A percentile compares a stretch with the other conserved stretches of the same genome.
Conservation (phyloP, 2,797 vertebrate species). For the Microtus obscurus region DNA sequence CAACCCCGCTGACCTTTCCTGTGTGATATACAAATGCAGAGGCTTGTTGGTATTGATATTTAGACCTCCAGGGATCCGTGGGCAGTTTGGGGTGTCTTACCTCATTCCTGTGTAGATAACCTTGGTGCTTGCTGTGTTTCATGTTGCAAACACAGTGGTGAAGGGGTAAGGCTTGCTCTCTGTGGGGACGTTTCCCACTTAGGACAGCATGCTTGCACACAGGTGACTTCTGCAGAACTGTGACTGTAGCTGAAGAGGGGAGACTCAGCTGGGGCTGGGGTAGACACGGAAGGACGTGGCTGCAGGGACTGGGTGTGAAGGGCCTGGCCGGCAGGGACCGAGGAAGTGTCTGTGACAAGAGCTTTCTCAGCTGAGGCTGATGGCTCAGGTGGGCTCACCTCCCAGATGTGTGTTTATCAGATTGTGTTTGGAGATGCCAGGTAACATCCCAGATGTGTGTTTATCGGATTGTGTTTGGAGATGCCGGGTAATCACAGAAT, state of each 20-base stretch:
- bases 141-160: not conserved
- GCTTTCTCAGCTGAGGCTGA: not conserved
- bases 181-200: too few species aligned
- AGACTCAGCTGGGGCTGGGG: not conserved
- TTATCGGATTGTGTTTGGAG: too few species aligned
- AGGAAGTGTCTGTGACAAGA: not conserved
- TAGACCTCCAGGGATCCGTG: not conserved
- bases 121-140: not conserved
- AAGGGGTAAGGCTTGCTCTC: not conserved
- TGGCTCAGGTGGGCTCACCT: not conserved
- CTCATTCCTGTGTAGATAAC: too few species aligned
- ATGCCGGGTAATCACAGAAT: not conserved
- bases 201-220: not conserved
- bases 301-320: too few species aligned
- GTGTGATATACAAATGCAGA: accelerated
- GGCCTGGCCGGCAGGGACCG: not conserved
- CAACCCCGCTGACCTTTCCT: accelerated
- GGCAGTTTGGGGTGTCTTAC: not conserved
- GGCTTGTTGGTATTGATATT: not conserved
- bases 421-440: not conserved
- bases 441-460: not conserved
- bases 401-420: too few species aligned
- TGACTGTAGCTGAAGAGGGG: too few species aligned
- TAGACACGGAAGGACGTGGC: not conserved
- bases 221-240: not conserved